phyloP scores from a whole-genome alignment of 2,888 invertebrate genomes.

The Hetaerina titia region DNA sequence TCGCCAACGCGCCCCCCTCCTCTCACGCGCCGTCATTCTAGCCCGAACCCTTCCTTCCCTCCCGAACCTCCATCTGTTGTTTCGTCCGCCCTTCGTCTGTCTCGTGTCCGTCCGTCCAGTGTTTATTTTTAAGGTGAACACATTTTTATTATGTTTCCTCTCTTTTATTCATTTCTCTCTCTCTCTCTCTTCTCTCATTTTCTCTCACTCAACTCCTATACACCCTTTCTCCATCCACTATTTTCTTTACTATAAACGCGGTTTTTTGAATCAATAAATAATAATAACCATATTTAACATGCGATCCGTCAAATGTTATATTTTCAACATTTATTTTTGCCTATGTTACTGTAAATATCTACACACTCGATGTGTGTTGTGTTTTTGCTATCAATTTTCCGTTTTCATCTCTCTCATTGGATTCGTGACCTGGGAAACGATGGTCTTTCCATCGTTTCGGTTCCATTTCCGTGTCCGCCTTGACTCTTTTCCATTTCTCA shows the following conservation, averaged over 20 bases:
- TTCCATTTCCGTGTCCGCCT: background rate
- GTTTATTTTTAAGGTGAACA: background rate
- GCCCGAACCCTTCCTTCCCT: background rate
- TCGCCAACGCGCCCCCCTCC: background rate
- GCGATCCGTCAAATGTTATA: no score
- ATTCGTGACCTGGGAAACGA: background rate
- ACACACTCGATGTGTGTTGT: background rate
- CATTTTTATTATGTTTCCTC: background rate
- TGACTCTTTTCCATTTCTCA: background rate
- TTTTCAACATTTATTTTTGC: no score
- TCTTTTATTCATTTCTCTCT: constrained; percentile 25
- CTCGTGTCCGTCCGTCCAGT: background rate
- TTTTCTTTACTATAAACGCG: background rate
- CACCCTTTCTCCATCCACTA: background rate
- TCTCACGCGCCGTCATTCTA: background rate
- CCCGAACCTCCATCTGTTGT: background rate
- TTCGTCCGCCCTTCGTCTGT: background rate
- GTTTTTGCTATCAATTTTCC: background rate
- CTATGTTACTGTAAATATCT: background rate
- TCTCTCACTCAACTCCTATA: background rate
- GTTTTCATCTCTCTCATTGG: no score
- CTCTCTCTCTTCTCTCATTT: background rate
- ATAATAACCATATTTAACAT: no score
- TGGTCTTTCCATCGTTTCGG: background rate
- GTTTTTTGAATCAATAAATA: background rate